These are phyloP conservation scores for Heliconius aoede DNA, from an alignment of 2,888 invertebrate species.

Conservation along the genomic window DNA sequence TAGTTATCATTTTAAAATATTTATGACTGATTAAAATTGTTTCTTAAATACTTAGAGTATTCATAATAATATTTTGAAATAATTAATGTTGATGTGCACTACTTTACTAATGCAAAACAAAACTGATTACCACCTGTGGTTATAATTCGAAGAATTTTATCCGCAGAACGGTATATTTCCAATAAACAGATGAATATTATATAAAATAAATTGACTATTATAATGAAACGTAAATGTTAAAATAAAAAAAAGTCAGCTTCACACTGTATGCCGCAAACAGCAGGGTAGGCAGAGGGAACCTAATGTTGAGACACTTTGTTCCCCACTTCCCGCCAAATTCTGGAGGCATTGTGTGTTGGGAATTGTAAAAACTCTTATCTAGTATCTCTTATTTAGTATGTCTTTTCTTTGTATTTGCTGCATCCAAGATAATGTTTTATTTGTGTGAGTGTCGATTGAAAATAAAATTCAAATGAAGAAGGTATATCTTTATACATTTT, in stretches of 20 bases:
- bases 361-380: too few species aligned
- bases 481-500: neutral
- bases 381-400: too few species aligned
- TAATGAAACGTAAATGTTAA: too few species aligned
- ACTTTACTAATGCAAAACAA: neutral
- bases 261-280: too few species aligned
- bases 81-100: neutral
- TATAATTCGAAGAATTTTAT: neutral
- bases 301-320: too few species aligned
- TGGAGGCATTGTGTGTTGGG: too few species aligned
- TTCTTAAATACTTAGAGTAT: neutral
- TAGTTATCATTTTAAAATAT: neutral
- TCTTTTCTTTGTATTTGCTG: neutral
- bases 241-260: too few species aligned
- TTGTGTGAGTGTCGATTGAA: neutral
- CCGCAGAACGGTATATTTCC: too few species aligned
- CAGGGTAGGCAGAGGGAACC: too few species aligned
- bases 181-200: too few species aligned
- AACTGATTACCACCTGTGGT: neutral
- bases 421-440: neutral
- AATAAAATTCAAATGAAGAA: neutral
- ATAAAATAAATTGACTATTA: too few species aligned
- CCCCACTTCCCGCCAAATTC: too few species aligned
- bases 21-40: neutral
- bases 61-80: neutral